A percentile compares a stretch with the other conserved stretches of the same genome.
Evolutionary conservation across 2,797 vertebrate genomes (phyloP).

Genomic region (Acrossocheilus wenchowensis): DNA sequence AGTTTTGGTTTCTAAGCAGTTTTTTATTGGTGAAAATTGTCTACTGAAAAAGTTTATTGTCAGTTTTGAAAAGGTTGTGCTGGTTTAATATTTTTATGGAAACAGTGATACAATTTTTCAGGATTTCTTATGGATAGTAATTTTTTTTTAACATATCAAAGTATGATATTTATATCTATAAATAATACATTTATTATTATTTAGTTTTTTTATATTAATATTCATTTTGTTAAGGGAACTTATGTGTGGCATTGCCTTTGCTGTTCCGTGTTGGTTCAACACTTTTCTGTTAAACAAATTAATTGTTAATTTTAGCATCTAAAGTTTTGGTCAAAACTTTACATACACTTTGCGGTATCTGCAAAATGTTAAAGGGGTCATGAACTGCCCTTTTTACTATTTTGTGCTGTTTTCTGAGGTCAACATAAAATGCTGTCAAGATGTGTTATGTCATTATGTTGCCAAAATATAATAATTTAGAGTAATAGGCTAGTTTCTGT

Average conservation of each 20-base stretch:
- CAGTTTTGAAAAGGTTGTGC: neutral
- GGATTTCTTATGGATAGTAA: neutral
- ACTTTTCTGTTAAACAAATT: neutral
- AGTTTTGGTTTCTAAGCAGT: neutral
- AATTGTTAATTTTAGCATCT: neutral
- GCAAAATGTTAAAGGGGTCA: neutral
- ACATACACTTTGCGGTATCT: neutral
- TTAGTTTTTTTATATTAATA: neutral
- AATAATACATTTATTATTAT: neutral
- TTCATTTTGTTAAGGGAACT: neutral
- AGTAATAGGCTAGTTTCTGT: no score
- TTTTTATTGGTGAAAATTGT: neutral
- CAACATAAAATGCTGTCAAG: no score
- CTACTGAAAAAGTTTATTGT: neutral
- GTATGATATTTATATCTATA: no score
- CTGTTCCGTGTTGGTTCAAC: neutral
- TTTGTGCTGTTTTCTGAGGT: neutral
- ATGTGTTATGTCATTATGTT: no score
- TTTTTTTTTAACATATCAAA: no score
- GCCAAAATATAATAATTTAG: no score
- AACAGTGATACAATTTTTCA: neutral
- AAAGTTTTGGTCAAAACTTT: neutral
- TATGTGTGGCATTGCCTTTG: neutral
- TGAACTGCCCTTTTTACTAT: neutral
- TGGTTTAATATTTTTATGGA: neutral